A percentile compares a stretch with the other conserved stretches of the same genome.
These are phyloP conservation scores for Nasonia giraulti DNA, from an alignment of 1,140 invertebrate genomes.

Conservation along the genomic window DNA sequence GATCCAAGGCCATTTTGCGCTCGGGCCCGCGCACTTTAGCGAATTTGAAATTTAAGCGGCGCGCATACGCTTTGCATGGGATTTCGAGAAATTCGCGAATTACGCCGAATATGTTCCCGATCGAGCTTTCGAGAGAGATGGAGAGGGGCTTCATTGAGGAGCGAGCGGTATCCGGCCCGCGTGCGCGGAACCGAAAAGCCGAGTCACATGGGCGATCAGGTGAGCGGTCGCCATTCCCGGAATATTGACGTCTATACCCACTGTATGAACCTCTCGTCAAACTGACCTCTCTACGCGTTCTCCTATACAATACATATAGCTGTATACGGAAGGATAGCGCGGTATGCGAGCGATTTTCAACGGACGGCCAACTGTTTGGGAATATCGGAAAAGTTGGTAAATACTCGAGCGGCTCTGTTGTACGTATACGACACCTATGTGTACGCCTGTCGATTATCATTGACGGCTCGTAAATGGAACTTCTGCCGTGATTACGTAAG, in stretches of 20 bases:
- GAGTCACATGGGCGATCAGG: neutral
- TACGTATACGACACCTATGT: neutral
- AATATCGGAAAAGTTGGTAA: constrained; percentile 43
- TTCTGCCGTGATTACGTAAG: constrained; percentile 39
- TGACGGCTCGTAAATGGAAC: constrained; percentile 17
- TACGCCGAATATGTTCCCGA: no score
- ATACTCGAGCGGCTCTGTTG: constrained; percentile 15
- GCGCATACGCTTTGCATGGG: no score
- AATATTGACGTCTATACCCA: neutral
- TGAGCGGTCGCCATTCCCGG: neutral
- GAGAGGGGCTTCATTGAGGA: no score
- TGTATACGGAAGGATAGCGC: neutral
- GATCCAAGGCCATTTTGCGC: no score
- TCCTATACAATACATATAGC: neutral
- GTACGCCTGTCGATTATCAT: neutral
- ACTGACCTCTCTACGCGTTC: neutral
- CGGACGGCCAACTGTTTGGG: constrained; percentile 23
- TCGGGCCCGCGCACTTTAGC: no score
- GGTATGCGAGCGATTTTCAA: no score
- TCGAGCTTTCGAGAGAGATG: no score
- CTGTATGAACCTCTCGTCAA: neutral
- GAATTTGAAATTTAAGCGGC: no score
- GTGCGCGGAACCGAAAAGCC: no score
- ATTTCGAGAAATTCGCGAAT: no score
- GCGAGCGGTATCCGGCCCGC: no score